A percentile compares a stretch with the other conserved stretches of the same genome.
These are phyloP conservation scores for Potamarius usumacintae DNA, from an alignment of 2,113 vertebrate species.

Conservation along the genomic window DNA sequence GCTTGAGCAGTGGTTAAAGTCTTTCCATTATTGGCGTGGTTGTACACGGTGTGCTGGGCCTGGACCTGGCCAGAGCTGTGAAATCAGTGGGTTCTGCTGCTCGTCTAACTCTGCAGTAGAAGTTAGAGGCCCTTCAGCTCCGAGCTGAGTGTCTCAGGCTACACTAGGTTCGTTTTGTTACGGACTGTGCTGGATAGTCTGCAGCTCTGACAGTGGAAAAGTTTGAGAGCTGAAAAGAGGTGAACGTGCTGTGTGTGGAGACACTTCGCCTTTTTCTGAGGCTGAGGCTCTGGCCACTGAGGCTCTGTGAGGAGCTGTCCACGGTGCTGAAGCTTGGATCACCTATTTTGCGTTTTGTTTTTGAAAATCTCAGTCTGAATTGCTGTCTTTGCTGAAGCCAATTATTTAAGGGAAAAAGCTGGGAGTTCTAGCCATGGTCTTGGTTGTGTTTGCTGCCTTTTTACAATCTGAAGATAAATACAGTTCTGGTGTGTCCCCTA, in stretches of 20 bases:
- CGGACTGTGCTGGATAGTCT: slow-evolving; percentile 56
- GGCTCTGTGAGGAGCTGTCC: slow-evolving; percentile 63
- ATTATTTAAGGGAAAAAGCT: slow-evolving; percentile 54
- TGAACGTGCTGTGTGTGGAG: neutral
- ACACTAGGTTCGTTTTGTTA: slow-evolving; percentile 59
- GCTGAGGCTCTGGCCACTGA: slow-evolving; percentile 27
- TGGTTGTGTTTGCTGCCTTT: neutral
- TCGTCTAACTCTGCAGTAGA: slow-evolving; percentile 24
- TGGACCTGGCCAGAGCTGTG: slow-evolving; percentile 48
- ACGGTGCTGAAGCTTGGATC: slow-evolving; percentile 73
- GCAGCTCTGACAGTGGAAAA: slow-evolving; percentile 10
- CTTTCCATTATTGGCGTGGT: slow-evolving; percentile 72
- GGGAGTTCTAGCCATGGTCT: too few species aligned
- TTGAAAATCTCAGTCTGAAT: slow-evolving; percentile 54
- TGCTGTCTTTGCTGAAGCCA: slow-evolving; percentile 54
- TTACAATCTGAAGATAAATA: slow-evolving; percentile 1
- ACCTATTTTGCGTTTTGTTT: slow-evolving; percentile 57
- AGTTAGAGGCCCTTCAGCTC: slow-evolving; percentile 43
- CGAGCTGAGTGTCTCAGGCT: slow-evolving; percentile 38
- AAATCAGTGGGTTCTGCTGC: slow-evolving; percentile 57
- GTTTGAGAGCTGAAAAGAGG: neutral
- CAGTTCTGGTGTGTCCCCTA: slow-evolving; percentile 34
- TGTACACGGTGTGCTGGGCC: slow-evolving; percentile 53
- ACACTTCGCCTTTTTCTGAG: slow-evolving; percentile 18
- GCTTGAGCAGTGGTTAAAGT: slow-evolving; percentile 68